Conservation (phyloP, 2,888 invertebrate species). For the Vandiemenella viatica region DNA sequence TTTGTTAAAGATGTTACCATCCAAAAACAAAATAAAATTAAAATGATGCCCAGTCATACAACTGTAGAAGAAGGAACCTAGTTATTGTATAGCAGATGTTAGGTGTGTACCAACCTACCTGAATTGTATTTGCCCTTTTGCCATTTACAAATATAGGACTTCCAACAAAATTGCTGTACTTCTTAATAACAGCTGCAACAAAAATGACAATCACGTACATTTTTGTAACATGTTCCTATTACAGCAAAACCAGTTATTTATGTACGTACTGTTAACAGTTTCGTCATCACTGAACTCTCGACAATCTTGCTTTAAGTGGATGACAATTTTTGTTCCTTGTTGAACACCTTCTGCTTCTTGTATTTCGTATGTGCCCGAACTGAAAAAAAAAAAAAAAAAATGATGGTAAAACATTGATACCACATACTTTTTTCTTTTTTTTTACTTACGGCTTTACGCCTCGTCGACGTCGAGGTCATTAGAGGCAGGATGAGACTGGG, state of each 20-base stretch:
- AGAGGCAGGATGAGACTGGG: too few species aligned
- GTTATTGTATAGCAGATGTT: too few species aligned
- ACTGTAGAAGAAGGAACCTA: too few species aligned
- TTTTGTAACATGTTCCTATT: not conserved
- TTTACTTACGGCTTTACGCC: too few species aligned
- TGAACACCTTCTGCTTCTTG: conserved; percentile 70
- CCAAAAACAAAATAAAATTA: too few species aligned
- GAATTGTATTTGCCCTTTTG: conserved; percentile 71
- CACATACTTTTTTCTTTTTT: not conserved
- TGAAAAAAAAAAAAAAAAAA: conserved; percentile 25
- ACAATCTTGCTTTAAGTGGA: conserved; percentile 75
- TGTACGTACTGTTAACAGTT: conserved; percentile 48
- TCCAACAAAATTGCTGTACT: conserved; percentile 95
- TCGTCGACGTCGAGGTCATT: too few species aligned
- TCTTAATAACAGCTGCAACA: conserved; percentile 65
- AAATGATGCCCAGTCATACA: too few species aligned
- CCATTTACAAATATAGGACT: conserved; percentile 86
- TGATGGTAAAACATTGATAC: not conserved
- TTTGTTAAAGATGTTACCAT: too few species aligned
- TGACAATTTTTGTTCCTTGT: conserved; percentile 82
- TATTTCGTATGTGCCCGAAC: conserved; percentile 78
- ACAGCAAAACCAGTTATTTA: not conserved
- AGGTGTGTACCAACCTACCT: too few species aligned
- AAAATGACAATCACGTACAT: conserved; percentile 6
- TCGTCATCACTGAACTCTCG: conserved; percentile 82